Percentiles rank a stretch among this genome's conserved stretches.
phyloP scores from a whole-genome alignment of 2,113 vertebrate genomes.

The Phrynocephalus versicolor region DNA sequence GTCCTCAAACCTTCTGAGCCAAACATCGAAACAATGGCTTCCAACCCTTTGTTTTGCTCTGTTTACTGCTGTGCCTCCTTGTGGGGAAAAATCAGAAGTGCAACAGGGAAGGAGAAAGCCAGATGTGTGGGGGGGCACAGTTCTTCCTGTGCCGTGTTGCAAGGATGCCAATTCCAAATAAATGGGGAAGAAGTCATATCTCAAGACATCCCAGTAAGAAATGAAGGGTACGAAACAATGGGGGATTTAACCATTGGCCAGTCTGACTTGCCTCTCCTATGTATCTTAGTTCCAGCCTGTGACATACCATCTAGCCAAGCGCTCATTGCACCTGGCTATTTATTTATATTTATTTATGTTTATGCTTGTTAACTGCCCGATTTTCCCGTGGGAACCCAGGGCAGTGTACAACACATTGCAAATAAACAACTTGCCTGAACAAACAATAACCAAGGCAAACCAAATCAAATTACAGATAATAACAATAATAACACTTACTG shows the following conservation, averaged over 20 bases:
- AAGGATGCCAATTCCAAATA: not conserved
- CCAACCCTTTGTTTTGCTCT: not conserved
- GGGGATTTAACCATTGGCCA: not conserved
- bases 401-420: no score
- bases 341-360: no score
- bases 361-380: no score
- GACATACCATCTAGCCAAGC: not conserved
- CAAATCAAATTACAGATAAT: no score
- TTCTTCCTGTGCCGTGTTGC: not conserved
- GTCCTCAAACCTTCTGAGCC: no score
- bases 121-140: not conserved
- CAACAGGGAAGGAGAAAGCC: not conserved
- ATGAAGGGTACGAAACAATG: not conserved
- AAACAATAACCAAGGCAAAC: no score
- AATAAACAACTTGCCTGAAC: no score
- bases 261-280: no score
- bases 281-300: not conserved
- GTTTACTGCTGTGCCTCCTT: not conserved
- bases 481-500: no score
- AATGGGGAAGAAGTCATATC: not conserved
- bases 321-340: no score
- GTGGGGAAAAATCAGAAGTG: conserved; percentile 32
- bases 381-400: no score
- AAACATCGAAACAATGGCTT: not conserved
- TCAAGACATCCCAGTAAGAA: not conserved